Evolutionary conservation across 2,113 vertebrate genomes (phyloP), one percentile per base, ranked within the genome.

Genomic region (Nicator chloris): DNA sequence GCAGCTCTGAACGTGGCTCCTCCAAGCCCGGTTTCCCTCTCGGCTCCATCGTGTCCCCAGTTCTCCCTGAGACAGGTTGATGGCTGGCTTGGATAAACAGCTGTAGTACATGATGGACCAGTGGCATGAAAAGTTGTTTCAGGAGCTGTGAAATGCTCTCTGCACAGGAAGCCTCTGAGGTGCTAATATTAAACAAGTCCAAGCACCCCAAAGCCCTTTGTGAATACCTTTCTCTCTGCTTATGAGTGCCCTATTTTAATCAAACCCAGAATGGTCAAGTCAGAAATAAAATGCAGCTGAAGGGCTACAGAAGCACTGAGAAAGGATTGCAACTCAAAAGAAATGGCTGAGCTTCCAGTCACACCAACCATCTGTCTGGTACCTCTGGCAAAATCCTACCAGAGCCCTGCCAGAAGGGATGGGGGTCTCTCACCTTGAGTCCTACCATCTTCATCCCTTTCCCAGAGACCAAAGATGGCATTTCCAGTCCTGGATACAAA

Each of bases 291-390:
- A 93, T 54, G 27, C 64, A 94, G 71, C 51, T 86, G 68, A 83
- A 94, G 28, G 47, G 39, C 49, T 92, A 60, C 72, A 86, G 80
- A 86, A 96, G n/a, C 60, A 50, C 44, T 28, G 64, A 92, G 80
- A 86, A 86, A 92, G 47, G 60, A 93, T 94, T 94, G 88, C 3
- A 9, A 39, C 35, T 59, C 50, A 61, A 86, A 88, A 95, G 85
- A 90, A 96, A 86, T 51, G 83, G 33, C 79, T 88, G 51, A 77
- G 72, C 64, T 93, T 86, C 88, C 92, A 86, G 44, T 83, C 76
- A 86, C 47, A 81, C 47, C 92, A 90, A 59, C 92, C 80, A 96
- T 92, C 94, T 96, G 92, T 51, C 88, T 81, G 88, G 51, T 94
- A 71, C 42, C 42, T 47, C 54, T 44, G 47, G 91, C 91, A 92